These are phyloP conservation scores for Tadarida brasiliensis DNA, from an alignment of 2,797 vertebrate genomes.

Conservation along the genomic window DNA sequence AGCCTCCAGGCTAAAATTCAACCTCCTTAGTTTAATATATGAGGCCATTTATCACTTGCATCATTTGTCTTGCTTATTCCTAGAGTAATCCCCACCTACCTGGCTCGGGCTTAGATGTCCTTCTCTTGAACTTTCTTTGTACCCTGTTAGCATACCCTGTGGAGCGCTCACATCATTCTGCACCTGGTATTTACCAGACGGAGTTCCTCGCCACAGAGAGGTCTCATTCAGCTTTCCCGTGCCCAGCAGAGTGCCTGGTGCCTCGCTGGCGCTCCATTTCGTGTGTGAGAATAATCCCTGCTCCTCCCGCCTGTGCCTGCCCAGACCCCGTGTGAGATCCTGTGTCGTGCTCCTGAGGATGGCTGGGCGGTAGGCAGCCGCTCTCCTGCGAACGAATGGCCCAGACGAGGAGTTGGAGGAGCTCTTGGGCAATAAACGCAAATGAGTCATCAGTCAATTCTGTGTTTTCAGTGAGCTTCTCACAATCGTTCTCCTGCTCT, in stretches of 20 bases:
- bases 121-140: conserved; percentile 59
- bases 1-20: conserved; percentile 13
- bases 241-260: neutral
- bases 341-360: conserved; percentile 13
- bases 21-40: neutral
- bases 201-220: neutral
- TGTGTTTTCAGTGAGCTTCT: neutral
- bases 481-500: neutral
- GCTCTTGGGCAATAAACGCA: conserved; percentile 36
- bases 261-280: neutral
- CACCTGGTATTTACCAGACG: neutral
- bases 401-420: neutral
- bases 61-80: neutral
- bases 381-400: conserved; percentile 12
- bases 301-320: neutral
- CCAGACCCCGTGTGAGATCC: neutral
- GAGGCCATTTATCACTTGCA: conserved; percentile 7
- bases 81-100: neutral
- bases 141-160: neutral
- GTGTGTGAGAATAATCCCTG: conserved; percentile 18
- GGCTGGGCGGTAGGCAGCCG: neutral
- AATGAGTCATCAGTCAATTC: conserved; percentile 23
- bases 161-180: neutral
- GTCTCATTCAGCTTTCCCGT: neutral
- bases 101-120: neutral